phyloP scores from a whole-genome alignment of 2,888 invertebrate genomes.

The Epistrophe eligans region DNA sequence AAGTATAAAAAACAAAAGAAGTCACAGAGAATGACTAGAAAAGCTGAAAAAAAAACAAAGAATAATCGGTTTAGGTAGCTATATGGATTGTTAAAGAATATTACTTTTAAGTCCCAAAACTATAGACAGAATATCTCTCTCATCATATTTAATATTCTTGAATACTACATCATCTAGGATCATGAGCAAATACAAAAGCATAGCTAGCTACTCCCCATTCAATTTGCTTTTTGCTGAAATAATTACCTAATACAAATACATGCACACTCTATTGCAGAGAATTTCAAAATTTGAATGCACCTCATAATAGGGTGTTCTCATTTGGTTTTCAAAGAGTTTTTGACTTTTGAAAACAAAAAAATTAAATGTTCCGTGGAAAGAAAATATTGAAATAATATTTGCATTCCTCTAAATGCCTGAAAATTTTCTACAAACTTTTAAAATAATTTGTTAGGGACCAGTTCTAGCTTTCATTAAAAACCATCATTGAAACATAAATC shows the following conservation, averaged over 20 bases:
- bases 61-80: conserved; percentile 5
- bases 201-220: conserved; percentile 57
- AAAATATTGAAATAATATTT: too few species aligned
- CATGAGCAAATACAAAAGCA: conserved; percentile 52
- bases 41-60: not conserved
- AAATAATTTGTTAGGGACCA: too few species aligned
- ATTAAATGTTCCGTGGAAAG: too few species aligned
- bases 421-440: too few species aligned
- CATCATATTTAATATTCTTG: conserved; percentile 17
- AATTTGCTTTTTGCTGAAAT: conserved; percentile 64
- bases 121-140: conserved; percentile 51
- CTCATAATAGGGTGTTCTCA: not conserved
- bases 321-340: too few species aligned
- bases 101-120: conserved; percentile 37
- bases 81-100: conserved; percentile 32
- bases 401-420: too few species aligned
- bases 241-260: conserved; percentile 60
- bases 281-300: conserved; percentile 11
- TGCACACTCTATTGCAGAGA: not conserved
- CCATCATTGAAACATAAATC: too few species aligned
- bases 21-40: not conserved
- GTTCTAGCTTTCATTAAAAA: too few species aligned
- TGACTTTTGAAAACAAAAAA: too few species aligned
- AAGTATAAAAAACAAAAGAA: not conserved
- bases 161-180: conserved; percentile 31